These are phyloP conservation scores for Charadrius vociferus DNA, from an alignment of 2,113 vertebrate genomes.

Conservation along the genomic window DNA sequence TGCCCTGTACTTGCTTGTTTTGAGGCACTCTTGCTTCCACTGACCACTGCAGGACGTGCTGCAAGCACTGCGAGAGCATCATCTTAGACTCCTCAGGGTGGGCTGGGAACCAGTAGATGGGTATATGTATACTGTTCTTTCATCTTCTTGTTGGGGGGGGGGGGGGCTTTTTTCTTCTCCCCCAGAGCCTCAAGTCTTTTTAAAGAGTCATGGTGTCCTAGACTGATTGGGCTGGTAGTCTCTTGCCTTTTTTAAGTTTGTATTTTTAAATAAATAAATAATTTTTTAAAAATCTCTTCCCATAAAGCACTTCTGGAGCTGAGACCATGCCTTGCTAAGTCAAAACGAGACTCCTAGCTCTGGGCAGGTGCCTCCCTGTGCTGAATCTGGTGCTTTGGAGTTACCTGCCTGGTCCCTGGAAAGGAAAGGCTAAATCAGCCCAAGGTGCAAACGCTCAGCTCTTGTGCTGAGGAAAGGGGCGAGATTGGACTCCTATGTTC, in stretches of 20 bases:
- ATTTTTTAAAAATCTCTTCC: not conserved
- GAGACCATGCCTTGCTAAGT: not conserved
- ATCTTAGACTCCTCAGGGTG: not conserved
- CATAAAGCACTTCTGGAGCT: not conserved
- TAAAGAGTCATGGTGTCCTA: not conserved
- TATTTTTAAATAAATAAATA: not conserved
- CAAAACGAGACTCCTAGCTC: not conserved
- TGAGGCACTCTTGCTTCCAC: accelerated
- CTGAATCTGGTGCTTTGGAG: not conserved
- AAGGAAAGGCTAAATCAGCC: not conserved
- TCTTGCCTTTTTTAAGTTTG: not conserved
- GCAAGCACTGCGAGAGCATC: accelerated
- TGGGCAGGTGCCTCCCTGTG: not conserved
- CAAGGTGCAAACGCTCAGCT: accelerated
- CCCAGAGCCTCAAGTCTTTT: not conserved
- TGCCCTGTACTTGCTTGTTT: not conserved
- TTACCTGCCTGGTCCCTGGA: not conserved
- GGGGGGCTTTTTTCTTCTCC: accelerated
- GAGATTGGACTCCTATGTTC: not conserved
- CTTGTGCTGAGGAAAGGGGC: accelerated
- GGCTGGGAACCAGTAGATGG: not conserved
- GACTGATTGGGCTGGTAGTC: not conserved
- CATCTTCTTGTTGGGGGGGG: not conserved
- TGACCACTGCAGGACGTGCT: not conserved
- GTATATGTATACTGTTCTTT: too few species aligned